These are phyloP conservation scores for Resseliella maxima DNA, from an alignment of 2,888 invertebrate genomes.

Conservation along the genomic window DNA sequence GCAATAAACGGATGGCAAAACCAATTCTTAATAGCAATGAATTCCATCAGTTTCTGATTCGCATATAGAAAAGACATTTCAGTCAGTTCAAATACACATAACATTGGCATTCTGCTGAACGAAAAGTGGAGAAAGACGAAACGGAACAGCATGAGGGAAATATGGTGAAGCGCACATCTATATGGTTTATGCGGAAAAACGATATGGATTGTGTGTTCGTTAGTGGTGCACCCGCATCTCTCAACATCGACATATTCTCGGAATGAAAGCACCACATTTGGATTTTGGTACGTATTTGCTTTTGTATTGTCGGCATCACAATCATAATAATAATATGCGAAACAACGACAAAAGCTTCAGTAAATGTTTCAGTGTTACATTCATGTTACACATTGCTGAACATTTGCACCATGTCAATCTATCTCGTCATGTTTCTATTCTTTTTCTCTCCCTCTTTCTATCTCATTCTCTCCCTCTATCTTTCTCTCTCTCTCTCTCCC, in stretches of 20 bases:
- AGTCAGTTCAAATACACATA: constrained; percentile 40
- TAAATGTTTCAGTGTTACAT: not conserved
- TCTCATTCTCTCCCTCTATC: too few relatives aligned
- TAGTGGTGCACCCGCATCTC: not conserved
- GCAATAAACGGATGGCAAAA: not conserved
- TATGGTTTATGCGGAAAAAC: not conserved
- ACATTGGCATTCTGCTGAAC: not conserved
- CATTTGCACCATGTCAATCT: not conserved
- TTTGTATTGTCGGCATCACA: not conserved
- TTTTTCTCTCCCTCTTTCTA: too few relatives aligned
- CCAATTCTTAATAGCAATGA: not conserved
- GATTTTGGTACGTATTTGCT: not conserved
- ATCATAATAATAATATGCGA: not conserved
- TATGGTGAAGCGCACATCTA: too few relatives aligned
- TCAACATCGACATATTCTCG: not conserved
- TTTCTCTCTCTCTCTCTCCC: too few relatives aligned
- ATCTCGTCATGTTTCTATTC: not conserved
- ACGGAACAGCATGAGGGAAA: too few relatives aligned
- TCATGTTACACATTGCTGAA: not conserved
- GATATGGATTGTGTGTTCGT: not conserved
- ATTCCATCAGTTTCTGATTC: not conserved
- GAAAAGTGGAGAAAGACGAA: not conserved
- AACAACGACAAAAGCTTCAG: not conserved
- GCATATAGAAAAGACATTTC: not conserved
- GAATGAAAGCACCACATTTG: constrained; percentile 2